Evolutionary conservation across 2,888 invertebrate genomes (phyloP), one percentile per base, ranked within the genome.

Genomic region (Geophilus truncorum): DNA sequence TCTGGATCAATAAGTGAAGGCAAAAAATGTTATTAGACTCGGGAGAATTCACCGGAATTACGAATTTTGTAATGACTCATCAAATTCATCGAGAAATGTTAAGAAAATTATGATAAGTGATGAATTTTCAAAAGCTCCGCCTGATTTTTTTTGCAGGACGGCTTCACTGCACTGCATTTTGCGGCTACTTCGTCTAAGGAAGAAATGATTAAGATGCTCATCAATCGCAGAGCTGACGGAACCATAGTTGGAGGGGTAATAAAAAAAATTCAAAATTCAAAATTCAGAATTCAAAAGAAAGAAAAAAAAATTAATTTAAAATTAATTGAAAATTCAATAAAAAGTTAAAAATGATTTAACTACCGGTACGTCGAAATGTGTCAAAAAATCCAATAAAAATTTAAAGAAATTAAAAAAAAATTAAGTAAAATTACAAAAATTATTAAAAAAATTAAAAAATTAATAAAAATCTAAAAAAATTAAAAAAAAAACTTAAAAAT

Each of bases 161-260:
- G 96, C 87, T 94, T 95, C 89, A 97, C 96, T 89, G 95, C 93
- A 36, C 91, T 97, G 80, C 98, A 98, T 88, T 93, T 97, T 87
- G 95, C 97, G 15, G 94, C 97, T 28, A 94, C 95, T 92, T 94
- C 94, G 88, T 95, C 96, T 80, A 91, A 96, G 84, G 98, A 98
- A 87, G 97, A 98, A 87, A 94, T 97, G 86, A 94, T 98, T 85
- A 95, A 96, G 86, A 89, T 95, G 79, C 90, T 99, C 76, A 89
- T 98, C 80, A 91, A 92, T 80, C 94, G 95, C 87, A 92, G 93
- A 87, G 95, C 97, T 10, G 97, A 98, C 88, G 92, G 96, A 18
- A 94, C 93, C 85, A 93, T 95, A 57, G 92, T 94, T 0, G 98
- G 97, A 86, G 98, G 97, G 88, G 98, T 98, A 90, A 21, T 7